Evolutionary conservation across 53 echinoderm and acorn worm genomes (phyloP).

Genomic region (Astropecten irregularis): DNA sequence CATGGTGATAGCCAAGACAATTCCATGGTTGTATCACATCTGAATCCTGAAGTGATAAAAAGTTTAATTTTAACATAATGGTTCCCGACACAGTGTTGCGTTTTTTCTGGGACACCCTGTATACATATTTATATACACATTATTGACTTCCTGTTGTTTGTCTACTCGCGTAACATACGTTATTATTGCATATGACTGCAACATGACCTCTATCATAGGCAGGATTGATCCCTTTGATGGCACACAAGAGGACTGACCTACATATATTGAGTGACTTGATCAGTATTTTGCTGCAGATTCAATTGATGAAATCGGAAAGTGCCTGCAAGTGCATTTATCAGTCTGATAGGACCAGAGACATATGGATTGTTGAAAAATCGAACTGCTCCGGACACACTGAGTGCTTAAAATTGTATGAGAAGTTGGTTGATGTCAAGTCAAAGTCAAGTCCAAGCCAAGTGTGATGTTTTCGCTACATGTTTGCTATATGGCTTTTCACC

Average conservation of each 20-base stretch:
- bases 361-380: constrained; percentile 60
- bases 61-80: too few relatives aligned
- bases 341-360: constrained; percentile 37
- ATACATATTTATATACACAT: constrained; percentile 24
- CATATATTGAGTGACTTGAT: constrained; percentile 64
- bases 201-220: constrained; percentile 50
- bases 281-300: constrained; percentile 58
- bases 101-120: too few relatives aligned
- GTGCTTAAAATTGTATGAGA: constrained; percentile 35
- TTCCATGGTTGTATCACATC: too few relatives aligned
- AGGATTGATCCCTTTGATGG: constrained; percentile 55
- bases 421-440: constrained; percentile 57
- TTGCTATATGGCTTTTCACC: too few relatives aligned
- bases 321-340: constrained; percentile 44
- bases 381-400: constrained; percentile 53
- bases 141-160: too few relatives aligned
- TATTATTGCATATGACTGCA: neutral
- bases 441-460: too few relatives aligned
- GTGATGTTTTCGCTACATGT: too few relatives aligned
- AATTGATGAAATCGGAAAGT: constrained; percentile 25
- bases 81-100: too few relatives aligned
- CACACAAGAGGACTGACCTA: constrained; percentile 55
- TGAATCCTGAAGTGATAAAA: too few relatives aligned
- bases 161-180: constrained; percentile 24
- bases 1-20: too few relatives aligned